These are phyloP conservation scores for Halisarca cf. caerulea DNA, from an alignment of 37 sponge, comb jelly and placozoan species.

Conservation along the genomic window DNA sequence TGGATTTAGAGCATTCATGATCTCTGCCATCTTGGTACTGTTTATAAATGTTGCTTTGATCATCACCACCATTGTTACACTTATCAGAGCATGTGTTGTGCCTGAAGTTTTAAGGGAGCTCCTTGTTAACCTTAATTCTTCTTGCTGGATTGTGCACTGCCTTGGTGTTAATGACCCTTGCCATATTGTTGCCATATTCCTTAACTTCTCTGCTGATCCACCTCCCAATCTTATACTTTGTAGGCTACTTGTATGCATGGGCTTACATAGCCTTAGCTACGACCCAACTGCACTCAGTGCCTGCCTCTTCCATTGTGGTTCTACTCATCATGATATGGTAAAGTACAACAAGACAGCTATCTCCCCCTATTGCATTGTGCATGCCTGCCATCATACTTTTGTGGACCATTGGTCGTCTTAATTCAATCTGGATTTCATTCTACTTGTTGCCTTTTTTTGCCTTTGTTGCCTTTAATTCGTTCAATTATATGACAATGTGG, in stretches of 20 bases:
- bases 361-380: not conserved
- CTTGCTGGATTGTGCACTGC: not conserved
- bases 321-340: not conserved
- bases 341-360: not conserved
- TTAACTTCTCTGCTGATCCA: not conserved
- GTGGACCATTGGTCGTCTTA: not conserved
- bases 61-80: not conserved
- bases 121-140: constrained; percentile 14
- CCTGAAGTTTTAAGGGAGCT: not conserved
- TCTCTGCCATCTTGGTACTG: not conserved
- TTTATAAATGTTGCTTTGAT: not conserved
- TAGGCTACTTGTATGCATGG: not conserved
- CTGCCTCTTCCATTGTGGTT: not conserved
- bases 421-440: not conserved
- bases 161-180: not conserved
- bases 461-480: not conserved
- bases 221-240: not conserved
- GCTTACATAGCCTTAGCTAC: not conserved
- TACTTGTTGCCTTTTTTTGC: not conserved
- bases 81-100: not conserved
- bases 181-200: not conserved
- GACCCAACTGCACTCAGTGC: not conserved
- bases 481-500: not conserved
- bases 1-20: not conserved
- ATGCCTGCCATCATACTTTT: not conserved